phyloP scores from a whole-genome alignment of 2,888 invertebrate genomes.

The Agrochola macilenta region DNA sequence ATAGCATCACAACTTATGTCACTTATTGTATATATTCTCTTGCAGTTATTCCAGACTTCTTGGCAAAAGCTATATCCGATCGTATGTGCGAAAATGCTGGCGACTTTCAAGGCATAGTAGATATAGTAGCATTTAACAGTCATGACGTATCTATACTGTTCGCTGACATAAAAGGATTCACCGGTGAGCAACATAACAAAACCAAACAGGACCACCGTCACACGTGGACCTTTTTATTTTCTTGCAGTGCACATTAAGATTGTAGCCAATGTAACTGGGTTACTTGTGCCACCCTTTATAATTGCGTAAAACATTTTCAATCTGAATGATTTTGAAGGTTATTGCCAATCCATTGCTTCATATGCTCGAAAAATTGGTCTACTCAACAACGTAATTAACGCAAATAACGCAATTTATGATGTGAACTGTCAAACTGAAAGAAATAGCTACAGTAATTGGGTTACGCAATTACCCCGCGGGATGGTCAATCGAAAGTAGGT shows the following conservation, averaged over 20 bases:
- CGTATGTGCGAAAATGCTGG: slow-evolving; percentile 95
- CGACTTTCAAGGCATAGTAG: slow-evolving; percentile 95
- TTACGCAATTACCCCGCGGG: too few relatives aligned
- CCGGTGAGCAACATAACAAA: slow-evolving; percentile 88
- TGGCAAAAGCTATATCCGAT: slow-evolving; percentile 97
- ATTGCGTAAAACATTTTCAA: too few relatives aligned
- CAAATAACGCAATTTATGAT: too few relatives aligned
- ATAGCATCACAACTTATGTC: background rate
- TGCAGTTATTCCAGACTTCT: slow-evolving; percentile 97
- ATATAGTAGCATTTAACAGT: slow-evolving; percentile 94
- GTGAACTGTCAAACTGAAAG: too few relatives aligned
- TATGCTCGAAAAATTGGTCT: too few relatives aligned
- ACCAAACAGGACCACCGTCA: background rate
- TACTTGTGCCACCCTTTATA: background rate
- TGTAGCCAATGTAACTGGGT: background rate
- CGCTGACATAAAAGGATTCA: slow-evolving; percentile 98
- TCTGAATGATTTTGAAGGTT: too few relatives aligned
- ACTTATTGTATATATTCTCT: slow-evolving; percentile 27
- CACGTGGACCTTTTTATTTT: background rate
- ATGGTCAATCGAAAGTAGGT: too few relatives aligned
- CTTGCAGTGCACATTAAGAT: background rate
- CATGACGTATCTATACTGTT: slow-evolving; percentile 98
- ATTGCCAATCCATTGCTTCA: too few relatives aligned
- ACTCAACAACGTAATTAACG: too few relatives aligned
- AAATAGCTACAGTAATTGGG: too few relatives aligned